A percentile compares a stretch with the other conserved stretches of the same genome.
phyloP scores from a whole-genome alignment of 1,140 invertebrate genomes.

The Apis dorsata region DNA sequence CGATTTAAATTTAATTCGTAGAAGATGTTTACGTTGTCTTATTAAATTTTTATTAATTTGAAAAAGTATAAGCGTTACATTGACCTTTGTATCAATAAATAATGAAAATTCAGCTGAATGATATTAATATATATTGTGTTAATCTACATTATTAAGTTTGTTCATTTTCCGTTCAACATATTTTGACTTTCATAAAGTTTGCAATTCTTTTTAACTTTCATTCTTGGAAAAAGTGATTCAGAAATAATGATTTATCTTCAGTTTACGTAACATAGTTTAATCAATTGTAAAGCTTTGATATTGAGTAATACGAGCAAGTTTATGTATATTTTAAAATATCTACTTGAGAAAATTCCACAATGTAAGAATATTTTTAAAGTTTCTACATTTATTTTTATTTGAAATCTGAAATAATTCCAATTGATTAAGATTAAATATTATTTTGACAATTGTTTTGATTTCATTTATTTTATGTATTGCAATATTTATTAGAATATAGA shows the following conservation, averaged over 20 bases:
- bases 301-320: not conserved
- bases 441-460: too few relatives aligned
- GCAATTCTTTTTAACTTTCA: not conserved
- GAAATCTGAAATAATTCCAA: too few relatives aligned
- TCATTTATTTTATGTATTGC: too few relatives aligned
- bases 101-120: not conserved
- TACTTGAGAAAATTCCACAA: not conserved
- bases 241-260: not conserved
- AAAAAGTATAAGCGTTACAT: not conserved
- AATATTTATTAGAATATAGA: too few relatives aligned
- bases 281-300: not conserved
- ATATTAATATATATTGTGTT: not conserved
- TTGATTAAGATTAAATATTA: too few relatives aligned
- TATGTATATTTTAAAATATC: not conserved
- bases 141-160: not conserved
- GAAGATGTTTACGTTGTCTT: not conserved
- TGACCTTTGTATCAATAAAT: conserved; percentile 8
- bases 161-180: not conserved
- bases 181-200: not conserved
- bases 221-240: not conserved
- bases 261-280: not conserved
- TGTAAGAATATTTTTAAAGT: not conserved
- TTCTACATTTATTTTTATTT: too few relatives aligned
- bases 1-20: not conserved
- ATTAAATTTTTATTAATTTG: conserved; percentile 1